Evolutionary conservation across 2,797 vertebrate species (phyloP), one percentile per base, ranked within the genome.

Genomic region (Distichodus sexfasciatus): DNA sequence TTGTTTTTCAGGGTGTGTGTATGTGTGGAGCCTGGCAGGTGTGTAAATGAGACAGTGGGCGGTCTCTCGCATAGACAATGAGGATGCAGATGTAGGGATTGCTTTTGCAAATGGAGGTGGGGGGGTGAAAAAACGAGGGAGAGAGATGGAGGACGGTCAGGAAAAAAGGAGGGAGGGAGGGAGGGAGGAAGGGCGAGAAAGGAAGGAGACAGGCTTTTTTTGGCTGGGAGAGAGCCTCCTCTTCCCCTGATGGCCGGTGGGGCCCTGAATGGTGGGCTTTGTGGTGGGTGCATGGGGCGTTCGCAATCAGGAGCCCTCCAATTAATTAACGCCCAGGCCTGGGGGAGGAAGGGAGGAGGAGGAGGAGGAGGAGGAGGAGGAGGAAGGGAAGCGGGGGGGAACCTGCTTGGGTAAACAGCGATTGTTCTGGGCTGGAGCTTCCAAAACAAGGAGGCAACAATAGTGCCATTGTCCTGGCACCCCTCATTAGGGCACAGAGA

Each of bases 371-470:
- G n/a, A n/a, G 66, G n/a, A 86, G n/a, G n/a, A n/a, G n/a, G n/a
- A 83, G 84, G 81, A 90, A 5, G 33, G 33, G 33, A n/a, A n/a
- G 31, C 31, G 9, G 6, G 66, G 86, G 84, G 81, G n/a, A n/a
- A n/a, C n/a, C n/a, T 88, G 90, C 90, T 92, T 91, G 88, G 86
- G 90, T 94, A 96, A 95, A 96, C 89, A 94, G 86, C 70, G 50
- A 91, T 91, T 94, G 90, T 93, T 94, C 85, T 90, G 86, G 38
- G 83, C 86, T 83, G 40, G 85, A 87, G 81, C 90, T 90, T 88
- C 88, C 43, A 69, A 91, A 90, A 67, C 91, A 88, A 70, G 84
- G 76, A 85, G 88, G 85, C 90, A 90, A 94, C 92, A 96, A 94
- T 91, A 86, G 85, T 84, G 84, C 87, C 81, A 93, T 95, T 96